Evolutionary conservation across 2,797 vertebrate species (phyloP), one percentile per base, ranked within the genome.

Genomic region (Diceros bicornis): DNA sequence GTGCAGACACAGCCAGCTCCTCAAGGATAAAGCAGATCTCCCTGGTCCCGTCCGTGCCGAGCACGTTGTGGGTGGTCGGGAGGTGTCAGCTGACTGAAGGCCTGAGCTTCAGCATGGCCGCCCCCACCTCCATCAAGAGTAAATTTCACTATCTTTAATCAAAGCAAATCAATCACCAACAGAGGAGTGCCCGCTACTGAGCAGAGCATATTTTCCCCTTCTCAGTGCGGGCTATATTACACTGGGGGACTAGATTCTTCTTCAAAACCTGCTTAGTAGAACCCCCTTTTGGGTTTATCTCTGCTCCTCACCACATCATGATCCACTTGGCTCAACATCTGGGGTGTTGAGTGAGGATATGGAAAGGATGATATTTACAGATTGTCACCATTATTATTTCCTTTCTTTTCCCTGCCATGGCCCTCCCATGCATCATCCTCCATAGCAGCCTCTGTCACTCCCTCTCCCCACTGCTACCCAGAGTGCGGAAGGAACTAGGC

Each of bases 21-120:
- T 52, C 12, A 2, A 57, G 47, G 61, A 10, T 41, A 18, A 77
- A 52, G 59, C 20, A 3, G 72, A 29, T 47, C 5, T 23, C 29
- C 20, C 2, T 29, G 23, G 12, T 32, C 4, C 41, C 27, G 5
- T 44, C 16, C 29, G 44, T 0, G 2, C 14, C 0, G 3, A 41
- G 34, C 23, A 52, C 3, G 0, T 0, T 1, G 18, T 34, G 16
- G n/a, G 20, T 37, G 10, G 41, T n/a, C 13, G 3, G 18, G 37
- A 20, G 47, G n/a, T 23, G 18, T n/a, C 59, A 27, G 69, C 69
- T 6, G 20, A 32, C 81, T 0, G 37, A 20, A 4, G 47, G 11
- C 9, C 41, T 59, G 57, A 21, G 29, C 52, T 37, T 75, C 83
- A 57, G n/a, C 32, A 1, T 79, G 79, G 50, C 3, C 1, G 0